Evolutionary conservation across 1,140 invertebrate genomes (phyloP), one percentile per base, ranked within the genome.

Genomic region (Cherax quadricarinatus): DNA sequence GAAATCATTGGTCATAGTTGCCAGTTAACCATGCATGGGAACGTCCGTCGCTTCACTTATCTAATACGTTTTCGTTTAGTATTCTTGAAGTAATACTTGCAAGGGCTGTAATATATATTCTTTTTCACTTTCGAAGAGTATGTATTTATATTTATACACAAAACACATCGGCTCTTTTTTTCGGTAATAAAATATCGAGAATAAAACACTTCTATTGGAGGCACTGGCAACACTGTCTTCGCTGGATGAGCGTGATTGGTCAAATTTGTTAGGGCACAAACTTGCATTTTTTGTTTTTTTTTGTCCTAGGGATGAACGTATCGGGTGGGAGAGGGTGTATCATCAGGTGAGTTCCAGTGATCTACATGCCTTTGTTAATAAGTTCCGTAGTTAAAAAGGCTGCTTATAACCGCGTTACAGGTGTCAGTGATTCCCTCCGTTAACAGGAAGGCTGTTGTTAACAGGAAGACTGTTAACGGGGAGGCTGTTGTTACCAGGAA

Each of bases 351-450:
- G 70, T 7, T 24, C 18, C 3, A n/a, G n/a, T 75, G n/a, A 75
- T 75, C n/a, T 75, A 75, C 70, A 75, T 30, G 24, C 70, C 70
- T 75, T 75, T 24, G 70, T 30, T 24, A 75, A 75, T n/a, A 75
- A n/a, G 5, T 30, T 75, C 7, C 24, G 70, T 6, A 75, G 70
- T 5, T 21, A n/a, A 70, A 70, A 41, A n/a, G 5, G 12, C 16
- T 21, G 0, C 16, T 70, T 5, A 21, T 75, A 75, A 21, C 24
- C 14, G 70, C 18, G 21, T 1, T 24, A 5, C 18, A n/a, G n/a
- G 14, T 10, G n/a, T 73, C 21, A 73, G 21, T 5, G 12, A 75
- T 75, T 5, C 7, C n/a, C n/a, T 24, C 10, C 18, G 6, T 16
- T 4, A 6, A n/a, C n/a, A 4, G 53, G 53, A 57, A 57, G 53